Conservation (phyloP, 2,797 vertebrate species). For the Pseudochirops corinnae region DNA sequence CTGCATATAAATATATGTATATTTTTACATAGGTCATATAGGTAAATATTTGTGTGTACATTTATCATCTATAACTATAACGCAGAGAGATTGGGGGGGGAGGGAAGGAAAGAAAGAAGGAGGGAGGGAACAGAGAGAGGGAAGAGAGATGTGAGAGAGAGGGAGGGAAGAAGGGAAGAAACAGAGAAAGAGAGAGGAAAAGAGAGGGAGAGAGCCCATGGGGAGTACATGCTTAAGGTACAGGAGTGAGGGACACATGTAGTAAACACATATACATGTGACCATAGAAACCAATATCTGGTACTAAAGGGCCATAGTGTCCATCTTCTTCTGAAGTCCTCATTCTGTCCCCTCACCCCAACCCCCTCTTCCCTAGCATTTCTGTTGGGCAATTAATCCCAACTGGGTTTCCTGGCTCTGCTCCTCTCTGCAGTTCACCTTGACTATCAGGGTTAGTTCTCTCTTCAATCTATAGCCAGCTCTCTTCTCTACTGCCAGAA, state of each 20-base stretch:
- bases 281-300: neutral
- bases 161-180: neutral
- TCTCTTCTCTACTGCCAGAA: neutral
- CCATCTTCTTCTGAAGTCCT: neutral
- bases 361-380: neutral
- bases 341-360: neutral
- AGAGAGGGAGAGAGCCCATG: neutral
- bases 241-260: neutral
- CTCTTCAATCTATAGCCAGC: neutral
- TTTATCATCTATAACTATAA: neutral
- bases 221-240: neutral
- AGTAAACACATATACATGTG: neutral
- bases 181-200: neutral
- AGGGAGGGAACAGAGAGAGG: no score
- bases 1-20: neutral
- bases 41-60: neutral
- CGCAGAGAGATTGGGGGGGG: neutral
- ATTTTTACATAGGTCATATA: neutral
- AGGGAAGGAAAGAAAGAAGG: neutral
- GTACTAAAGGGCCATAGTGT: neutral
- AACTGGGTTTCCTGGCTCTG: neutral
- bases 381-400: neutral
- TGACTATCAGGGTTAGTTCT: neutral
- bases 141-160: neutral
- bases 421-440: neutral